Base-by-base conservation (phyloP, 1,140 invertebrate species). In the Heterodera carotae region DNA sequence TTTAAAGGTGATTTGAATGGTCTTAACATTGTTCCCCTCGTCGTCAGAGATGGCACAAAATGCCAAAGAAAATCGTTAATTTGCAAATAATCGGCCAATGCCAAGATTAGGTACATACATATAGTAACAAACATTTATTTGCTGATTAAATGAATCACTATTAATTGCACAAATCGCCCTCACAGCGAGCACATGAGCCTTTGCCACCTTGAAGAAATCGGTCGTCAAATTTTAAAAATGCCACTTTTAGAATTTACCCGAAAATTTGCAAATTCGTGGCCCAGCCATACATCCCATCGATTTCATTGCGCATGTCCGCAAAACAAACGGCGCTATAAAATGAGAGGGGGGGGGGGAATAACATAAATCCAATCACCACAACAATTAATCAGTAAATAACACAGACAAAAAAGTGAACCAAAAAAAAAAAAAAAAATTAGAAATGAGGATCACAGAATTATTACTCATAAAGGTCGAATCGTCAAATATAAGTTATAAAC, bases 201-300 rank as follows among this genome's bases (percentile, higher is more conserved):
- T 66, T 29, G 33, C 62, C 62, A 22, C 62, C 62, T 66, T 56
- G 5, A 56, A 22, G 48, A 22, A 56, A 22, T 5, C 5, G 15
- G 22, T 1, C 5, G 15, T 27, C 0, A 2, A 27, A 34, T 12
- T 66, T 12, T 27, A n/a, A 62, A 29, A 18, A 29, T 4, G 15
- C 1, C n/a, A 66, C 10, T 31, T 29, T 66, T 66, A 4, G 6
- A 27, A 66, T 34, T 66, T 43, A 74, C 72, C 64, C 18, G 72
- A 74, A 74, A 74, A 74, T 74, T 36, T 31, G 27, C 72, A 74
- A 62, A 64, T 74, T n/a, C 72, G 43, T 56, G 72, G 25, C 25
- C 72, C 72, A 25, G 72, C 72, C n/a, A 18, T 31, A 15, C 72
- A 74, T 36, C 25, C 53, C 27, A 33, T 39, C 8, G 56, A 29